Evolutionary conservation across 2,113 vertebrate genomes (phyloP).

Genomic region (Columba livia): DNA sequence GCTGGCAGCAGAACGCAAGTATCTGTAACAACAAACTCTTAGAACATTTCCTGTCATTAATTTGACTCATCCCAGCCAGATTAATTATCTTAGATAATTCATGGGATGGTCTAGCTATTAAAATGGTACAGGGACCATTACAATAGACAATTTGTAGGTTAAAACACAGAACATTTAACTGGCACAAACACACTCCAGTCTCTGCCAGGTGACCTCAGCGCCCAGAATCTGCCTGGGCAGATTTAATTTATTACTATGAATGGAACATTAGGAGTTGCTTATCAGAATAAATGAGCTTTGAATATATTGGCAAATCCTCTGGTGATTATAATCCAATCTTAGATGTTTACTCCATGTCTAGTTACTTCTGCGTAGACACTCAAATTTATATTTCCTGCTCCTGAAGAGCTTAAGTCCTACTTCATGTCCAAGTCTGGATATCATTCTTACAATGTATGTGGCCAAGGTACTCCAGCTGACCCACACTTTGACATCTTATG

Average conservation of each 20-base stretch:
- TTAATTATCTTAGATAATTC: not conserved
- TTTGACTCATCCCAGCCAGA: not conserved
- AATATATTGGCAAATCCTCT: not conserved
- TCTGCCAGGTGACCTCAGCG: not conserved
- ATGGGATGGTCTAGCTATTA: not conserved
- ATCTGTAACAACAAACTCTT: not conserved
- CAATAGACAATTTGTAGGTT: not conserved
- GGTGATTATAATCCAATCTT: not conserved
- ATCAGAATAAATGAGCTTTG: not conserved
- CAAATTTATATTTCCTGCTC: not conserved
- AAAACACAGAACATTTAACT: not conserved
- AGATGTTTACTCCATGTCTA: not conserved
- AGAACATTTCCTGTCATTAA: not conserved
- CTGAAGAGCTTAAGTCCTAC: not conserved
- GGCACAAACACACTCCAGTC: not conserved
- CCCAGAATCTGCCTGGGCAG: not conserved
- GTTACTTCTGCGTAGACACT: not conserved
- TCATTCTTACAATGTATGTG: accelerated
- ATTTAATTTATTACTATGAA: not conserved
- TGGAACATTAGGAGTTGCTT: not conserved
- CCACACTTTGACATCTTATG: not conserved
- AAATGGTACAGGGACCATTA: not conserved
- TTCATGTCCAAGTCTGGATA: not conserved
- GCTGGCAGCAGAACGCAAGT: not conserved
- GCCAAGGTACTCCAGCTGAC: not conserved